phyloP scores from a whole-genome alignment of 2,797 vertebrate species.

The Anableps anableps region DNA sequence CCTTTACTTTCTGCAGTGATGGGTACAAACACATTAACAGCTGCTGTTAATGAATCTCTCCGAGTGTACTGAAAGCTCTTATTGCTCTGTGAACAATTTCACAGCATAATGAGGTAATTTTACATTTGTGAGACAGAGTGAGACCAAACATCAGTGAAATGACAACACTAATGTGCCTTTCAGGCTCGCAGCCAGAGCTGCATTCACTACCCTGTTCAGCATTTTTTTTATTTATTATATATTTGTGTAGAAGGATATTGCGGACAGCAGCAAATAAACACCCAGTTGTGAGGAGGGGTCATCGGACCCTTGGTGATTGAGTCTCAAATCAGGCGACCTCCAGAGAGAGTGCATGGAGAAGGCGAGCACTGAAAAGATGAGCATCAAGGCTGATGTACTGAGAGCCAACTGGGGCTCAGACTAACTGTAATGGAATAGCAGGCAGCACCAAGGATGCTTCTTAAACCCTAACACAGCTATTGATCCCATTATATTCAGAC shows the following conservation, averaged over 20 bases:
- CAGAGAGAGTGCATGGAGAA: slow-evolving; percentile 35
- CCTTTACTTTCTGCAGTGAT: slow-evolving; percentile 24
- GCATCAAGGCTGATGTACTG: slow-evolving; percentile 36
- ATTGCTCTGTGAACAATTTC: slow-evolving; percentile 39
- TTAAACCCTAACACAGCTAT: slow-evolving; percentile 63
- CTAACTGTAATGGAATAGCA: slow-evolving; percentile 53
- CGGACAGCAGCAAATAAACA: slow-evolving; percentile 43
- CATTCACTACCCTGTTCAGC: slow-evolving; percentile 12
- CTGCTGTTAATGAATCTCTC: slow-evolving; percentile 29
- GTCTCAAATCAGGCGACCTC: slow-evolving; percentile 62
- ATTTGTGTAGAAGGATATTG: slow-evolving; percentile 52
- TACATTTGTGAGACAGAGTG: slow-evolving; percentile 38
- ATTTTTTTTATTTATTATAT: slow-evolving; percentile 41
- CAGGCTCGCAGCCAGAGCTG: slow-evolving; percentile 25
- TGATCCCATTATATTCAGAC: slow-evolving; percentile 63
- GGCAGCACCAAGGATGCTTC: slow-evolving; percentile 52
- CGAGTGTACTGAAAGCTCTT: slow-evolving; percentile 34
- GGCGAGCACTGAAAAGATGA: slow-evolving; percentile 31
- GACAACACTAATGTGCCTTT: slow-evolving; percentile 40
- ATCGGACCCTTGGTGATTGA: slow-evolving; percentile 38
- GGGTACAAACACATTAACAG: slow-evolving; percentile 38
- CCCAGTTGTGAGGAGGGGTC: slow-evolving; percentile 29
- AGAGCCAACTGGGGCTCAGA: slow-evolving; percentile 29
- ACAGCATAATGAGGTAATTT: slow-evolving; percentile 36
- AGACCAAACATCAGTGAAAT: slow-evolving; percentile 40